Evolutionary conservation across 2,113 vertebrate species (phyloP).

Genomic region (Protobothrops mucrosquamatus): DNA sequence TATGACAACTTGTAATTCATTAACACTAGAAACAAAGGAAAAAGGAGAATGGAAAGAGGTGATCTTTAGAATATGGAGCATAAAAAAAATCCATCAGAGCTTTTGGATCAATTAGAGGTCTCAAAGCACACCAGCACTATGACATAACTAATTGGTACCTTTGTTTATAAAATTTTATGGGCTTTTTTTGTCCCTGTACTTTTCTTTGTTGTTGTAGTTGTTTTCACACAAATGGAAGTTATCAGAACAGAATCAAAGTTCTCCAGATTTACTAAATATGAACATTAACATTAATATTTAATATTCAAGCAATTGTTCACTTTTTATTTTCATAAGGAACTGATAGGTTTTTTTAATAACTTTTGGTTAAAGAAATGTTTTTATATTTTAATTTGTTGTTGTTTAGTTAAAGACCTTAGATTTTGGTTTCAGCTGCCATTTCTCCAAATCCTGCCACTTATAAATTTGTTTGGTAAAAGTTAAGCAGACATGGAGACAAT

Average conservation of each 20-base stretch:
- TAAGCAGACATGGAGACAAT: neutral
- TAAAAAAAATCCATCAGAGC: neutral
- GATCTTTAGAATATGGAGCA: neutral
- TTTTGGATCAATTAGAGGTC: neutral
- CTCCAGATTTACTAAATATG: neutral
- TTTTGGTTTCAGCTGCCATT: neutral
- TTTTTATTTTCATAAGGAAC: neutral
- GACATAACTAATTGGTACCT: neutral
- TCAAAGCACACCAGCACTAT: neutral
- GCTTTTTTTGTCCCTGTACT: neutral
- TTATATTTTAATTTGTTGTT: neutral
- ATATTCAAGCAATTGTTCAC: neutral
- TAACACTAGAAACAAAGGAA: neutral
- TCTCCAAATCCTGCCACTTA: neutral
- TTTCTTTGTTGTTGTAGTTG: neutral
- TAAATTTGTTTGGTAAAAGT: neutral
- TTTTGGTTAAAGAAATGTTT: neutral
- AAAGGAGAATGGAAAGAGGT: neutral
- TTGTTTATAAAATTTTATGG: neutral
- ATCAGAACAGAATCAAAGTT: neutral
- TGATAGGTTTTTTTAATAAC: neutral
- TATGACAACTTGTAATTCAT: neutral
- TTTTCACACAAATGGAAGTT: neutral
- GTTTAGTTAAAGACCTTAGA: neutral
- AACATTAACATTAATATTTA: neutral